Conservation (phyloP, 2,888 invertebrate genomes). For the Chrysomela aeneicollis region DNA sequence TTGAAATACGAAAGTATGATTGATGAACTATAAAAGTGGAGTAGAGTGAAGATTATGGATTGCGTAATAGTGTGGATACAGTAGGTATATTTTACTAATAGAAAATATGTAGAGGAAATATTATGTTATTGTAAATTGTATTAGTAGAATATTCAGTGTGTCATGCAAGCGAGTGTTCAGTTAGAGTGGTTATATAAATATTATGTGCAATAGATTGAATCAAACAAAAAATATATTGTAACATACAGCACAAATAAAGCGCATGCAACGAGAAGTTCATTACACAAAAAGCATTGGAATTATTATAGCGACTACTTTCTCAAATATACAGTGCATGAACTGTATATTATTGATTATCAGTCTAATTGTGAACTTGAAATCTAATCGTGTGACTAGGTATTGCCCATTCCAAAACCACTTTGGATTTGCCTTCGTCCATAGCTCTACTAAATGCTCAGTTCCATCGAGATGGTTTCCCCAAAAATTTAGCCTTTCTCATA, state of each 20-base stretch:
- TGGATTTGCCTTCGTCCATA: slow-evolving; percentile 29
- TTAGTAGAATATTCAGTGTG: neutral
- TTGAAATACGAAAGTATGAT: neutral
- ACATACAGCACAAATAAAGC: slow-evolving; percentile 26
- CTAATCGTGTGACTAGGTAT: slow-evolving; percentile 7
- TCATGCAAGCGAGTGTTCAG: neutral
- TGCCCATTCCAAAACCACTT: slow-evolving; percentile 36
- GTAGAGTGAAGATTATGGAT: neutral
- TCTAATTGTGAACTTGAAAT: slow-evolving; percentile 24
- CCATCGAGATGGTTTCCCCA: slow-evolving; percentile 29
- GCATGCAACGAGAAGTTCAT: slow-evolving; percentile 26
- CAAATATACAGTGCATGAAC: slow-evolving; percentile 32
- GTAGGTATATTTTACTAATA: too few relatives aligned
- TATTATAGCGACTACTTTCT: slow-evolving; percentile 37
- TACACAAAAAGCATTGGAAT: slow-evolving; percentile 30
- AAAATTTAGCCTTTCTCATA: slow-evolving; percentile 30
- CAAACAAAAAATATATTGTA: slow-evolving; percentile 20
- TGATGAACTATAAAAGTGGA: too few relatives aligned
- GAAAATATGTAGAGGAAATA: neutral
- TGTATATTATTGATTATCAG: slow-evolving; percentile 15
- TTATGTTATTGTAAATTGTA: neutral
- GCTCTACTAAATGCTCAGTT: slow-evolving; percentile 37
- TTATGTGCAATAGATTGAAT: neutral
- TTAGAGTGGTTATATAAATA: neutral
- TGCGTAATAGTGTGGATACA: neutral